A percentile compares a stretch with the other conserved stretches of the same genome.
These are phyloP conservation scores for Brachyalestes nurse DNA, from an alignment of 2,797 vertebrate species.

Conservation along the genomic window DNA sequence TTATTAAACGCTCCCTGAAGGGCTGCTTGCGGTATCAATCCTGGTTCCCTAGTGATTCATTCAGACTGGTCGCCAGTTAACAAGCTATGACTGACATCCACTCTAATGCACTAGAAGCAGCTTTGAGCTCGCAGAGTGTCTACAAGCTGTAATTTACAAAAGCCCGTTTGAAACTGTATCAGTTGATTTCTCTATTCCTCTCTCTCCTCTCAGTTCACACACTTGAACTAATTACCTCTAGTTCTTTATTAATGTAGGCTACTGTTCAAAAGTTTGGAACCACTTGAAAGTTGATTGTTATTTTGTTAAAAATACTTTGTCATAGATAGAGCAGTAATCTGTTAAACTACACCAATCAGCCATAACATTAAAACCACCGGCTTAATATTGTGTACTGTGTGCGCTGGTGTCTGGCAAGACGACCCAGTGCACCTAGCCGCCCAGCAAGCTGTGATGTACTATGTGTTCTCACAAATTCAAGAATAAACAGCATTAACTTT, in stretches of 20 bases:
- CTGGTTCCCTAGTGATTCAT: conserved; percentile 63
- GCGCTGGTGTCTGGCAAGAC: no score
- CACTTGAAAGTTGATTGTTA: no score
- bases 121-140: conserved; percentile 55
- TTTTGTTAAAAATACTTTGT: no score
- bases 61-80: conserved; percentile 59
- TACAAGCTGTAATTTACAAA: conserved; percentile 61
- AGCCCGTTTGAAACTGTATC: conserved; percentile 60
- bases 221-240: conserved; percentile 18
- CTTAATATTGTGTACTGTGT: no score
- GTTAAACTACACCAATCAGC: no score
- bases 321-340: no score
- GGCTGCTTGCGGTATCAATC: conserved; percentile 64
- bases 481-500: no score
- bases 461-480: no score
- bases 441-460: no score
- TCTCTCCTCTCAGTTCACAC: conserved; percentile 12
- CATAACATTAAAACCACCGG: no score
- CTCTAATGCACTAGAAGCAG: conserved; percentile 60
- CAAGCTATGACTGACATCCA: conserved; percentile 63
- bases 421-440: no score
- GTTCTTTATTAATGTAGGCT: conserved; percentile 26
- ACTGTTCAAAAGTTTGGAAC: not conserved
- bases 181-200: conserved; percentile 47
- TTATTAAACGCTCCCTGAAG: conserved; percentile 60